Evolutionary conservation across 2,113 vertebrate genomes (phyloP).

Genomic region (Campylomormyrus numenius): DNA sequence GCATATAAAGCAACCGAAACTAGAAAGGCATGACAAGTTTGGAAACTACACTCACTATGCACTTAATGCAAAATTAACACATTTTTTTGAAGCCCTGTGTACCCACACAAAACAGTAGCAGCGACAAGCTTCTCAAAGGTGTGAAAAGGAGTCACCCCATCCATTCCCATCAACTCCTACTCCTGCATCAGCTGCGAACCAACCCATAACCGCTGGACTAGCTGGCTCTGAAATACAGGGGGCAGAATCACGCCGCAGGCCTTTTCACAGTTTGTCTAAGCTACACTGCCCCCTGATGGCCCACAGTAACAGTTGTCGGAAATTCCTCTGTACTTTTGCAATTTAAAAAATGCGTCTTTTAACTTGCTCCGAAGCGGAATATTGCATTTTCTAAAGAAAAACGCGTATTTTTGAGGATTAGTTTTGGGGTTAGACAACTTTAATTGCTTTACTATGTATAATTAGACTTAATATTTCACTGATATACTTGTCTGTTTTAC

Average conservation of each 20-base stretch:
- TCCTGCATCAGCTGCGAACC: not conserved
- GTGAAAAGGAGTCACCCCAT: conserved; percentile 6
- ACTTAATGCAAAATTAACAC: conserved; percentile 20
- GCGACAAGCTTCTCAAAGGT: not conserved
- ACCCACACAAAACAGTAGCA: conserved; percentile 18
- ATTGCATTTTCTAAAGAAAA: not conserved
- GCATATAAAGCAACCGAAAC: not conserved
- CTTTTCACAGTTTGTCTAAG: conserved; percentile 41
- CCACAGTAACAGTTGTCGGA: not conserved
- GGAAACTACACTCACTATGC: conserved; percentile 15
- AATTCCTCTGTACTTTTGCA: not conserved
- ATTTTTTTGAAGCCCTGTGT: conserved; percentile 14
- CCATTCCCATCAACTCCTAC: conserved; percentile 20
- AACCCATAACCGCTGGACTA: not conserved
- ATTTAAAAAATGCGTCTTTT: not conserved
- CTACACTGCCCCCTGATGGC: conserved; percentile 61
- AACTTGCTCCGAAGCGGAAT: not conserved
- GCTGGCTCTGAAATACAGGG: not conserved
- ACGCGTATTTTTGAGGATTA: not conserved
- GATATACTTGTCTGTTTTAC: not conserved
- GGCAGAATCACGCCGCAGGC: not conserved
- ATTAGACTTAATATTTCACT: not conserved
- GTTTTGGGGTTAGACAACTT: not conserved
- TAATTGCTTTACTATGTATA: not conserved
- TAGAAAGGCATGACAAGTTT: conserved; percentile 14